phyloP scores from a whole-genome alignment of 2,797 vertebrate species.

The Poecilia picta region DNA sequence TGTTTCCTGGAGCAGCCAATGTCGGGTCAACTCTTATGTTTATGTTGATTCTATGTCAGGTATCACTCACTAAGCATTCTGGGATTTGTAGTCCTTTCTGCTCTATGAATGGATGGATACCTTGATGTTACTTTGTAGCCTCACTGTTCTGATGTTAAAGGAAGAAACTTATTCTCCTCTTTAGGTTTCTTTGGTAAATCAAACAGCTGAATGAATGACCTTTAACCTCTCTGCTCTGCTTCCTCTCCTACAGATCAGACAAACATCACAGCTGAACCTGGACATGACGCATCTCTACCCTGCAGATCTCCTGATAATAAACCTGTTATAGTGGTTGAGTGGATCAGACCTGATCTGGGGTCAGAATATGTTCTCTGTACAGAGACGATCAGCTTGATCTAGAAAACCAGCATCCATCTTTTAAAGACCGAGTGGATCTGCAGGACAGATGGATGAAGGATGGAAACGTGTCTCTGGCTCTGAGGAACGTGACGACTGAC shows the following conservation, averaged over 20 bases:
- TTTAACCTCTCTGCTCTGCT: not conserved
- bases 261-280: not conserved
- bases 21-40: too few species aligned
- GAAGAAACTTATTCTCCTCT: not conserved
- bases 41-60: too few species aligned
- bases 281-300: not conserved
- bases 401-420: not conserved
- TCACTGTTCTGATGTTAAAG: not conserved
- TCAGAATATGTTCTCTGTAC: not conserved
- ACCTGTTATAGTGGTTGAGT: rapidly evolving
- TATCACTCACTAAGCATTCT: not conserved
- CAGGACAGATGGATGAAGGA: not conserved
- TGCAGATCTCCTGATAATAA: not conserved
- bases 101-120: not conserved
- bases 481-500: not conserved
- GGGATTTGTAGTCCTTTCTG: not conserved
- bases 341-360: not conserved
- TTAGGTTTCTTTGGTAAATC: not conserved
- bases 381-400: not conserved
- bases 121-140: not conserved
- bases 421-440: not conserved
- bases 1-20: too few species aligned
- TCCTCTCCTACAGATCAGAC: not conserved
- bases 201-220: not conserved
- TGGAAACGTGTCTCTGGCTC: not conserved